Evolutionary conservation across 1,140 invertebrate genomes (phyloP).

Genomic region (Zaprionus davidi): DNA sequence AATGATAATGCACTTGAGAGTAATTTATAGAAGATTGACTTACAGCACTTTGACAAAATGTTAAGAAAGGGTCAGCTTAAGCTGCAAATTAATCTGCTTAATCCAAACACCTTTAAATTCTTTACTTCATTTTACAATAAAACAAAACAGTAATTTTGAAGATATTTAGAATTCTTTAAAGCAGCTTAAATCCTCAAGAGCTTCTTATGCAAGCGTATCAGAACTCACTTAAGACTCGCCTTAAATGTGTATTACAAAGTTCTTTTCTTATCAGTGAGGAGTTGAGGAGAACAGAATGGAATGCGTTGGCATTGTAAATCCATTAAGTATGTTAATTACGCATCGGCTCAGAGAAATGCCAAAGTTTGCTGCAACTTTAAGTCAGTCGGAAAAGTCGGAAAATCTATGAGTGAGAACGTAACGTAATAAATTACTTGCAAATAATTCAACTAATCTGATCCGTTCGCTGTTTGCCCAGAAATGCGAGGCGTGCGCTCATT

Average conservation of each 20-base stretch:
- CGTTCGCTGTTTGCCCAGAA: slow-evolving; percentile 31
- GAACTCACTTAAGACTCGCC: not conserved
- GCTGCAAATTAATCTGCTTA: no score
- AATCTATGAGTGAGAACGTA: slow-evolving; percentile 47
- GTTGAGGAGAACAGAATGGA: not conserved
- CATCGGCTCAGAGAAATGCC: slow-evolving; percentile 36
- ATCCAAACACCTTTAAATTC: no score
- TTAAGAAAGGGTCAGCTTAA: no score
- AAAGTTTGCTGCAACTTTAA: slow-evolving; percentile 31
- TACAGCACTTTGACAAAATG: no score
- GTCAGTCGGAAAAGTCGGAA: slow-evolving; percentile 19
- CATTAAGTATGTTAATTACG: slow-evolving; percentile 78
- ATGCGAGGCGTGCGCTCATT: slow-evolving; percentile 77
- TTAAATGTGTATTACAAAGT: not conserved
- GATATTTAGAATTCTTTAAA: no score
- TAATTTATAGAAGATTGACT: no score
- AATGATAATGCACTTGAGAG: no score
- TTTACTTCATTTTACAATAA: no score
- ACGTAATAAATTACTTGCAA: slow-evolving; percentile 81
- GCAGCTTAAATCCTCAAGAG: no score
- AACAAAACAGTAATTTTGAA: no score
- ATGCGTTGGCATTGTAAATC: slow-evolving; percentile 63
- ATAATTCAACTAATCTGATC: slow-evolving; percentile 79
- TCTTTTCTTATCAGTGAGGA: not conserved
- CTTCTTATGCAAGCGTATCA: not conserved